These are phyloP conservation scores for Tetragonula clypearis DNA, from an alignment of 1,140 invertebrate species.

Conservation along the genomic window DNA sequence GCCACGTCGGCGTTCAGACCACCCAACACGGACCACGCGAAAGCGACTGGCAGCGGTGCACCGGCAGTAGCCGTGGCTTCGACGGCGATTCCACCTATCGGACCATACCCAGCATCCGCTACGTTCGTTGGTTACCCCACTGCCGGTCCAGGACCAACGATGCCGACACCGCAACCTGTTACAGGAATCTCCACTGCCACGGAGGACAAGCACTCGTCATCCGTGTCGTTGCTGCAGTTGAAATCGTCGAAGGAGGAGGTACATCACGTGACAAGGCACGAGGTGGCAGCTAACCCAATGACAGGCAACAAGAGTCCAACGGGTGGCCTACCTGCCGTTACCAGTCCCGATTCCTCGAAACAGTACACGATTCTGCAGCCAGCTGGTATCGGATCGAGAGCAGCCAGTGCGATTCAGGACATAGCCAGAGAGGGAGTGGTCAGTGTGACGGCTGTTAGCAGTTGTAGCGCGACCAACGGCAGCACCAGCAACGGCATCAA, in stretches of 20 bases:
- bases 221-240: constrained; percentile 79
- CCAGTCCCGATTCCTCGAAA: constrained; percentile 84
- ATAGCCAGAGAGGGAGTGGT: constrained; percentile 86
- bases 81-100: constrained; percentile 80
- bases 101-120: constrained; percentile 84
- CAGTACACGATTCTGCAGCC: constrained; percentile 93
- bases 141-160: constrained; percentile 72
- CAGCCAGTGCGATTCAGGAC: constrained; percentile 90
- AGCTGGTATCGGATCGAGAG: constrained; percentile 88
- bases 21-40: constrained; percentile 82
- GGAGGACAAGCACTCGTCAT: constrained; percentile 79
- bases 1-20: constrained; percentile 89
- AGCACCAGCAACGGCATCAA: constrained; percentile 46
- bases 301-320: constrained; percentile 59
- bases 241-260: constrained; percentile 80
- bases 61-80: constrained; percentile 70
- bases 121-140: constrained; percentile 85
- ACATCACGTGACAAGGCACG: constrained; percentile 65
- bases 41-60: constrained; percentile 72
- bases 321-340: constrained; percentile 72
- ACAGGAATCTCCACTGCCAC: constrained; percentile 68
- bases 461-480: constrained; percentile 70
- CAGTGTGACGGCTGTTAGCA: constrained; percentile 85
- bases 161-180: constrained; percentile 75
- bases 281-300: constrained; percentile 54